These are phyloP conservation scores for Rhamnusium bicolor DNA, from an alignment of 2,888 invertebrate genomes.

Conservation along the genomic window DNA sequence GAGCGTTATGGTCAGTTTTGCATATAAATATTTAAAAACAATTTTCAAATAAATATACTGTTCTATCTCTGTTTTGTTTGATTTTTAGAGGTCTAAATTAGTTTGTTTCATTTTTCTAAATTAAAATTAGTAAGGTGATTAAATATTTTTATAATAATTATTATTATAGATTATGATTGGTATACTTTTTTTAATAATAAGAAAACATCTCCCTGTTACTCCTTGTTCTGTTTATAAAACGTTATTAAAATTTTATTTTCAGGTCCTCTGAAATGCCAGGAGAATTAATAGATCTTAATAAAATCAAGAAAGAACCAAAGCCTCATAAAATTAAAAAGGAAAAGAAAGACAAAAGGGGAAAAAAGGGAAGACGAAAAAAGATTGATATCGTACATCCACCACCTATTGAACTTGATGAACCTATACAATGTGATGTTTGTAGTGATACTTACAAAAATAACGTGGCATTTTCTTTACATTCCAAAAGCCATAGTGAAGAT, in stretches of 20 bases:
- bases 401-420: constrained; percentile 61
- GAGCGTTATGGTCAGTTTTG: too few relatives aligned
- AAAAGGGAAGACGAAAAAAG: constrained; percentile 30
- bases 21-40: too few relatives aligned
- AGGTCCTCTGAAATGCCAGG: constrained; percentile 16
- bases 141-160: not conserved
- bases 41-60: too few relatives aligned
- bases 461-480: constrained; percentile 62
- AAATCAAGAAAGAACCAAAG: constrained; percentile 26
- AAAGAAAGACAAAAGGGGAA: constrained; percentile 32
- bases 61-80: not conserved
- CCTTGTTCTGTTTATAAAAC: not conserved
- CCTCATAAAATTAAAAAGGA: constrained; percentile 17
- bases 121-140: not conserved
- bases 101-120: not conserved
- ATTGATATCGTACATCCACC: constrained; percentile 46
- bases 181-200: not conserved
- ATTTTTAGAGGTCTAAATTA: too few relatives aligned
- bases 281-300: constrained; percentile 14
- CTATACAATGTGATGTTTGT: constrained; percentile 64
- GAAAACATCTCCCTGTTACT: not conserved
- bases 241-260: constrained; percentile 28
- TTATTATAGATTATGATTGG: not conserved
- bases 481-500: constrained; percentile 61
- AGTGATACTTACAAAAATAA: constrained; percentile 62